Base-by-base conservation (phyloP, 2,888 invertebrate genomes). In the Acronicta aceris region DNA sequence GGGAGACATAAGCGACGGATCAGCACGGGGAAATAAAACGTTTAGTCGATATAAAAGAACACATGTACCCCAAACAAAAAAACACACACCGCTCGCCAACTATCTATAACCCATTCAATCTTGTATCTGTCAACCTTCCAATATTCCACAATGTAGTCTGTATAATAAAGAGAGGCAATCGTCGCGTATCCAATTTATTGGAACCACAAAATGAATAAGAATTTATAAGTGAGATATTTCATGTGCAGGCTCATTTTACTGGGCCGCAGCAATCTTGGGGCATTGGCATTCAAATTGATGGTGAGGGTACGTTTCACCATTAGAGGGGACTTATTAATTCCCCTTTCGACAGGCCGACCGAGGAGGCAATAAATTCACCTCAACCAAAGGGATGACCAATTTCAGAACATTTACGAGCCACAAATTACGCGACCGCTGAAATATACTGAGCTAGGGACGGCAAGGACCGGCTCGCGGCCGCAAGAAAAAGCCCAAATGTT, bases 361-460 rank as follows among this genome's bases (percentile, higher is more conserved):
- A 92, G 91, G 85, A 91, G 91, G 90, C 93, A 89, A 94, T 94
- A 94, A 94, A 94, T 94, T 94, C 91, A 90, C 92, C 93, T 93
- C 93, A 90, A 92, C 94, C 94, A 93, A 94, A 94, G 93, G 94
- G 94, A 94, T 94, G 94, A 94, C 94, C 94, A 94, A 94, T 94
- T 94, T 94, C 93, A 91, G 94, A 94, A 93, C 94, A 94, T 94
- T 94, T 94, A 94, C 94, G 94, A 93, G 91, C 94, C 94, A 94
- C 94, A 94, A 94, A 94, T 94, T 94, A 94, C 94, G 90, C 91
- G 92, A 90, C 93, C 93, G 90, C 88, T 90, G 94, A 94, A 94
- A 94, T 93, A 93, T 94, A 94, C 93, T 91, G 89, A 90, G 87
- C 86, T 79, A 81, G 85, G 89, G 87, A 89, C 85, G 86, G 83